Percentiles rank a stretch among this genome's conserved stretches.
Evolutionary conservation across 2,113 vertebrate species (phyloP).

Genomic region (Daubentonia madagascariensis): DNA sequence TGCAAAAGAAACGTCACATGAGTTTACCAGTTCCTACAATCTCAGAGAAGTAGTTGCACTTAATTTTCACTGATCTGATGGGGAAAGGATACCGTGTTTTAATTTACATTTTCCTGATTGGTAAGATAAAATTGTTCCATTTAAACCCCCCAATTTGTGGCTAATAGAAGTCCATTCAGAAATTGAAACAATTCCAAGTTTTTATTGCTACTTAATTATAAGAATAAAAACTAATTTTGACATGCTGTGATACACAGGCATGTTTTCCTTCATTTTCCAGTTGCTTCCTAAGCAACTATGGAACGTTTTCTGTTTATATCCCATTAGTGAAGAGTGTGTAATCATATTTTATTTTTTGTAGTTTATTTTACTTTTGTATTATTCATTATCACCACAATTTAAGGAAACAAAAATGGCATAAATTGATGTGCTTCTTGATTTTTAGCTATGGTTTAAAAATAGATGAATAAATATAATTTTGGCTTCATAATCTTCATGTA

Average conservation of each 20-base stretch:
- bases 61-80: neutral
- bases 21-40: neutral
- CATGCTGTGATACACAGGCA: neutral
- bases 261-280: neutral
- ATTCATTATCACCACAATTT: neutral
- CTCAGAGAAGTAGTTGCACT: conserved; percentile 5
- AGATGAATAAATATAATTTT: neutral
- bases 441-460: neutral
- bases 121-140: neutral
- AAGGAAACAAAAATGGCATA: neutral
- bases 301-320: neutral
- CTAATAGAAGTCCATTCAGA: neutral
- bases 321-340: neutral
- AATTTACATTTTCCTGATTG: conserved; percentile 16
- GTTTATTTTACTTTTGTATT: conserved; percentile 1
- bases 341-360: neutral
- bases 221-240: conserved; percentile 23
- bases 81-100: conserved; percentile 3
- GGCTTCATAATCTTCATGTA: neutral
- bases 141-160: neutral
- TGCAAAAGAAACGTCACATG: neutral
- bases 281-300: neutral
- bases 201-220: conserved; percentile 36
- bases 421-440: neutral
- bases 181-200: conserved; percentile 11